These are phyloP conservation scores for Melieria picta DNA, from an alignment of 2,888 invertebrate species.

Conservation along the genomic window DNA sequence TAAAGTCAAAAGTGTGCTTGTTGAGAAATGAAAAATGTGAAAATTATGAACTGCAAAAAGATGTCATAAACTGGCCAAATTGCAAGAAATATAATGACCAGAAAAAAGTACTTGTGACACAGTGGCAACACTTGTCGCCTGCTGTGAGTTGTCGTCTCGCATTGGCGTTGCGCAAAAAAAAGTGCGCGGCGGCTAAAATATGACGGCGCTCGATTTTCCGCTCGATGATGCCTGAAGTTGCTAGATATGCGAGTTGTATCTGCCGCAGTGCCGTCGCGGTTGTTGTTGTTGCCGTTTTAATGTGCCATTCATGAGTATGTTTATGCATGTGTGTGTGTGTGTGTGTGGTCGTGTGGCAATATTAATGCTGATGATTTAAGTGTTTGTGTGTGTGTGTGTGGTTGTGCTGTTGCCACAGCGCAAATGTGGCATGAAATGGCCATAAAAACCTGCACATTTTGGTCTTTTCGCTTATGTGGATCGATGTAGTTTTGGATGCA, in stretches of 20 bases:
- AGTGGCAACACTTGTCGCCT: not conserved
- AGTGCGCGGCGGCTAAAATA: slow-evolving; percentile 13
- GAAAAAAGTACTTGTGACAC: not conserved
- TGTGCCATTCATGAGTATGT: not conserved
- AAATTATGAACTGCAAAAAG: slow-evolving; percentile 4
- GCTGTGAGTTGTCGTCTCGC: not conserved
- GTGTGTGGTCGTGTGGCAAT: not conserved
- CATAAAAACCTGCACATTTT: not conserved
- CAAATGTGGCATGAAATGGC: not conserved
- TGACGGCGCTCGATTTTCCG: slow-evolving; percentile 26
- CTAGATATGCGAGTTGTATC: slow-evolving; percentile 11
- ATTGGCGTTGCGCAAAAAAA: slow-evolving; percentile 6
- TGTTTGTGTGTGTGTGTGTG: not conserved
- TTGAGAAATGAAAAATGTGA: slow-evolving; percentile 13
- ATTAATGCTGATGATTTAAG: too few species aligned
- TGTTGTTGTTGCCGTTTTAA: slow-evolving; percentile 3
- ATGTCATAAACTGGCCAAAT: not conserved
- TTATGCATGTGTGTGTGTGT: not conserved
- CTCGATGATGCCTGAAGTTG: slow-evolving; percentile 34
- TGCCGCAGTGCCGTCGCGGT: not conserved
- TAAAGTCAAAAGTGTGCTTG: not conserved
- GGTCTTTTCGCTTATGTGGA: not conserved
- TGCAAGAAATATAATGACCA: not conserved
- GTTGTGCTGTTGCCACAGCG: not conserved
- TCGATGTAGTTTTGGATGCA: not conserved